Evolutionary conservation across 2,888 invertebrate genomes (phyloP).

Genomic region (Drosophila nr. perissopoda): DNA sequence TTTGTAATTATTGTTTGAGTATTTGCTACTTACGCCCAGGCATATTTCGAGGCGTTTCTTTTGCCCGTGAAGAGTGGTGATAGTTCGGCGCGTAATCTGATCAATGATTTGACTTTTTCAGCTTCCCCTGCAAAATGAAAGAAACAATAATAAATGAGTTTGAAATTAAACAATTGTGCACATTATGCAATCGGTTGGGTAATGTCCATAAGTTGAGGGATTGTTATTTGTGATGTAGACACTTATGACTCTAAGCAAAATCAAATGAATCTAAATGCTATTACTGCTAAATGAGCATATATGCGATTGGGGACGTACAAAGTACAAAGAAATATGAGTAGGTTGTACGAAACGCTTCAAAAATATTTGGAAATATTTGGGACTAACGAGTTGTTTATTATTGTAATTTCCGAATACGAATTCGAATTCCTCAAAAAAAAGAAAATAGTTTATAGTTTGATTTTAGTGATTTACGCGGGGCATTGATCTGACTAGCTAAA

Average conservation of each 20-base stretch:
- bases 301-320: neutral
- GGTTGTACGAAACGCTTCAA: neutral
- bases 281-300: slow-evolving; percentile 16
- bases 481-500: slow-evolving; percentile 55
- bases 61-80: slow-evolving; percentile 85
- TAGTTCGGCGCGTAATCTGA: slow-evolving; percentile 85
- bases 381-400: neutral
- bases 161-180: slow-evolving; percentile 49
- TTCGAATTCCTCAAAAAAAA: neutral
- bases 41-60: slow-evolving; percentile 85
- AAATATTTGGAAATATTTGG: neutral
- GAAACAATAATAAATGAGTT: slow-evolving; percentile 33
- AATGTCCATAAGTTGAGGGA: slow-evolving; percentile 24
- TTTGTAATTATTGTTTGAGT: slow-evolving; percentile 2
- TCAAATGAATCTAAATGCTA: slow-evolving; percentile 12
- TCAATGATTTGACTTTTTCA: slow-evolving; percentile 85
- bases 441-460: slow-evolving; percentile 2
- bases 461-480: slow-evolving; percentile 40
- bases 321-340: neutral
- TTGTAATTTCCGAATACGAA: neutral
- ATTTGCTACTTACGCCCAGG: slow-evolving; percentile 85
- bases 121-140: slow-evolving; percentile 83
- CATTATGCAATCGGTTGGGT: slow-evolving; percentile 45
- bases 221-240: slow-evolving; percentile 13
- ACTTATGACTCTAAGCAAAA: slow-evolving; percentile 2